Base-by-base conservation (phyloP, 2,113 vertebrate genomes). In the Baryphthengus martii region DNA sequence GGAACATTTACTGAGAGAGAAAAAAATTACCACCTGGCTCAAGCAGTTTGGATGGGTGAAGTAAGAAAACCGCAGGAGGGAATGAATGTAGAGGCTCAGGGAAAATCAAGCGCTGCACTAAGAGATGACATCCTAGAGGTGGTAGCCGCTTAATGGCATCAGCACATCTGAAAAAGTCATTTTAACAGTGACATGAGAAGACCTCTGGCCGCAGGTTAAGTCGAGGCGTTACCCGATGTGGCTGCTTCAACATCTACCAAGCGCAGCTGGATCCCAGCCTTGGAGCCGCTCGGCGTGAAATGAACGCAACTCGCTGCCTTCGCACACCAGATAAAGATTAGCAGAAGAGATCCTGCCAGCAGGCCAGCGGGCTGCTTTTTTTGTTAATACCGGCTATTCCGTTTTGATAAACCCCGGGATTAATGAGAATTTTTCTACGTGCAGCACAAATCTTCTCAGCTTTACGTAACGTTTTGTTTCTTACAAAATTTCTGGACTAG, bases 381-480 rank as follows among this genome's bases (percentile, higher is more conserved):
- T 71, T 66, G 68, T 28, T 87, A 96, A 95, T 92, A 28, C 68
- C 73, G 83, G 85, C 82, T 71, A 47, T 84, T 80, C 35, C 44
- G 47, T 89, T 78, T 84, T 55, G 53, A 72, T 75, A 96, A 95
- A 71, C 6, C 61, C 65, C 7, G 2, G 86, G 91, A 95, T 95
- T 95, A 94, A 81, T 15, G 44, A 72, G 61, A 10, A 44, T 87
- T 87, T 94, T 78, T 72, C 85, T 68, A 74, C 7, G 49, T 52
- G 37, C 55, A 70, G 90, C 82, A 94, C 37, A 85, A 79, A 91
- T 94, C 87, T 94, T 80, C 92, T 79, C 84, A 79, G 84, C 61
- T 96, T 89, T 89, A 85, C 62, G 9, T 61, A 72, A 47, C 35
- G 17, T 49, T 93, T 73, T 45, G 23, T 61, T 83, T 62, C 86